These are phyloP conservation scores for Meloe dianella DNA, from an alignment of 2,888 invertebrate genomes.

Conservation along the genomic window DNA sequence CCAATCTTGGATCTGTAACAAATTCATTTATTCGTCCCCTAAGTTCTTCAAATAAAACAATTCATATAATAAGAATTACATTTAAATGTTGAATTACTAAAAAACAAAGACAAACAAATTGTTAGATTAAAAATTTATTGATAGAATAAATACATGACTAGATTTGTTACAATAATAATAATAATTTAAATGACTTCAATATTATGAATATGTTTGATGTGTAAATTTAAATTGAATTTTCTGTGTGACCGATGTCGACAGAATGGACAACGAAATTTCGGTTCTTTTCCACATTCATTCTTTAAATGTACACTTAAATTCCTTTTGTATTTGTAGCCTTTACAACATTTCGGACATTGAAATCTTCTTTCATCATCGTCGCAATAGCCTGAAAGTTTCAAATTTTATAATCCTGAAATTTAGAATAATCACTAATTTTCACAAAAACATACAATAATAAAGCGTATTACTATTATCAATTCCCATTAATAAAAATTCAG, in stretches of 20 bases:
- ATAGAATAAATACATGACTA: not conserved
- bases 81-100: not conserved
- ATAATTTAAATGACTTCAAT: slow-evolving; percentile 13
- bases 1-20: slow-evolving; percentile 16
- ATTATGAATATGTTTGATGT: slow-evolving; percentile 60
- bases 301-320: slow-evolving; percentile 60
- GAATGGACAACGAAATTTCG: slow-evolving; percentile 67
- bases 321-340: slow-evolving; percentile 58
- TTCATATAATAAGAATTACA: not conserved
- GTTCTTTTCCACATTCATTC: slow-evolving; percentile 62
- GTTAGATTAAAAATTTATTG: not conserved
- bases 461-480: no score
- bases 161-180: not conserved
- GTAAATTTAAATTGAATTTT: slow-evolving; percentile 62
- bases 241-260: slow-evolving; percentile 66
- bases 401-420: not conserved
- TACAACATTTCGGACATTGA: slow-evolving; percentile 58
- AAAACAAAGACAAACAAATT: not conserved
- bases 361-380: slow-evolving; percentile 11
- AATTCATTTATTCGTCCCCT: slow-evolving; percentile 4
- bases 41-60: not conserved
- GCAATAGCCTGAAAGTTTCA: slow-evolving; percentile 18
- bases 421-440: not conserved
- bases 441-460: not conserved
- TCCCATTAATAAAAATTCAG: slow-evolving; percentile 5